phyloP scores from a whole-genome alignment of 2,797 vertebrate species.

The Ceyx erithaca region DNA sequence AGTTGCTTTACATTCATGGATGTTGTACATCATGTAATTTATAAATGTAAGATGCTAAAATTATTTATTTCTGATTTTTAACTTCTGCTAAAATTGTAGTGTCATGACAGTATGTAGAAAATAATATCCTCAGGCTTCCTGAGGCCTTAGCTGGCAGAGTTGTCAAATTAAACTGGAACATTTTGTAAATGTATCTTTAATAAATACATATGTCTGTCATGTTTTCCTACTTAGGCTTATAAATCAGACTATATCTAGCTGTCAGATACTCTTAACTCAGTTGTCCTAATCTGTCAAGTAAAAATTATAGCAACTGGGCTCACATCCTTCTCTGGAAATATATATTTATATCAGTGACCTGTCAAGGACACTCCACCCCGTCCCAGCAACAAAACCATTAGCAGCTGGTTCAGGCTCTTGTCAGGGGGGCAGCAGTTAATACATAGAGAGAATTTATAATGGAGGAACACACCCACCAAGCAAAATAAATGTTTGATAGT shows the following conservation, averaged over 20 bases:
- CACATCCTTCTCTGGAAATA: slow-evolving; percentile 44
- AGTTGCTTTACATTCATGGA: neutral
- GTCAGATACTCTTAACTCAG: slow-evolving; percentile 36
- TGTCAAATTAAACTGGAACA: slow-evolving; percentile 47
- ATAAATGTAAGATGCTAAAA: neutral
- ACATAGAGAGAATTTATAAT: slow-evolving; percentile 3
- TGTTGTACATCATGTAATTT: neutral
- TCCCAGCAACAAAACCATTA: slow-evolving; percentile 52
- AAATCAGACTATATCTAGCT: slow-evolving; percentile 59
- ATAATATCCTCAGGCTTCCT: neutral
- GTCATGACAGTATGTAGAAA: neutral
- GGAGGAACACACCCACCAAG: neutral
- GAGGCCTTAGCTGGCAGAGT: slow-evolving; percentile 10
- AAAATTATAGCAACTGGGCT: slow-evolving; percentile 62
- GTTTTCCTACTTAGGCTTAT: slow-evolving; percentile 47
- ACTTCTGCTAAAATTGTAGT: neutral
- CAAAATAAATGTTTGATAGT: neutral
- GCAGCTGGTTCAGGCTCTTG: slow-evolving; percentile 39
- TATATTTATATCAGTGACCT: slow-evolving; percentile 67
- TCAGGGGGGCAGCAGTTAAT: slow-evolving; percentile 39
- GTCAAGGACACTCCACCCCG: slow-evolving; percentile 58
- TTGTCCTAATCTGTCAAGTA: slow-evolving; percentile 59
- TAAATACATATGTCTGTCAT: slow-evolving; percentile 66
- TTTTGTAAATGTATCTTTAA: slow-evolving; percentile 51
- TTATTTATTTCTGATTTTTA: neutral